A percentile compares a stretch with the other conserved stretches of the same genome.
Conservation (phyloP, 1,140 invertebrate genomes). For the Papilio xuthus region DNA sequence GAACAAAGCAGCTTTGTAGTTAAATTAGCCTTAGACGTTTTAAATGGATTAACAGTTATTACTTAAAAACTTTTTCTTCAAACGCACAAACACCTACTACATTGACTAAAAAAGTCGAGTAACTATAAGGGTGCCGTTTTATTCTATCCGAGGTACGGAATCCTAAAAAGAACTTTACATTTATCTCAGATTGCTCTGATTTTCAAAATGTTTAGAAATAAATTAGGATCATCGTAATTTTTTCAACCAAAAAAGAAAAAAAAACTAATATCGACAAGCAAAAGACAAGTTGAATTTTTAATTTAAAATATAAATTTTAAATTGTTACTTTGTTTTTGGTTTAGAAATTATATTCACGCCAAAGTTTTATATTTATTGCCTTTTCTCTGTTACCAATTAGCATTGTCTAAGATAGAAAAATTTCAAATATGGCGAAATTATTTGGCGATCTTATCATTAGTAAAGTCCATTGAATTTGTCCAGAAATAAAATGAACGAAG, state of each 20-base stretch:
- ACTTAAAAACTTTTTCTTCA: not conserved
- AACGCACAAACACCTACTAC: not conserved
- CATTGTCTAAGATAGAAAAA: not conserved
- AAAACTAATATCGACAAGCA: too few relatives aligned
- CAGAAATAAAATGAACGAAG: constrained; percentile 14
- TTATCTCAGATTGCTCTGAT: too few relatives aligned
- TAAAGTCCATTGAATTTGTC: constrained; percentile 2
- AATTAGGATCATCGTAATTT: too few relatives aligned
- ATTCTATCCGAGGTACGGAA: too few relatives aligned
- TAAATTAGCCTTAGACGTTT: not conserved
- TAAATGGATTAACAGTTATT: not conserved
- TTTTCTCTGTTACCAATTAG: not conserved
- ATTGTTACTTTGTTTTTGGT: too few relatives aligned
- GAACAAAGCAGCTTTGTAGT: not conserved
- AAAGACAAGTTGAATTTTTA: too few relatives aligned
- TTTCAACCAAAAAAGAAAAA: too few relatives aligned
- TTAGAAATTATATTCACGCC: not conserved
- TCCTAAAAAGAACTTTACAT: too few relatives aligned
- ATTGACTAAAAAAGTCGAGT: not conserved
- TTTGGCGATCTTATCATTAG: not conserved
- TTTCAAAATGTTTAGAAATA: too few relatives aligned
- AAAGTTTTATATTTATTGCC: not conserved
- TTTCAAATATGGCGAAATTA: not conserved
- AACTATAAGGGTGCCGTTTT: too few relatives aligned
- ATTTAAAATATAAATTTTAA: too few relatives aligned